Conservation (phyloP, 2,797 vertebrate genomes). For the Emydoidea blandingii region DNA sequence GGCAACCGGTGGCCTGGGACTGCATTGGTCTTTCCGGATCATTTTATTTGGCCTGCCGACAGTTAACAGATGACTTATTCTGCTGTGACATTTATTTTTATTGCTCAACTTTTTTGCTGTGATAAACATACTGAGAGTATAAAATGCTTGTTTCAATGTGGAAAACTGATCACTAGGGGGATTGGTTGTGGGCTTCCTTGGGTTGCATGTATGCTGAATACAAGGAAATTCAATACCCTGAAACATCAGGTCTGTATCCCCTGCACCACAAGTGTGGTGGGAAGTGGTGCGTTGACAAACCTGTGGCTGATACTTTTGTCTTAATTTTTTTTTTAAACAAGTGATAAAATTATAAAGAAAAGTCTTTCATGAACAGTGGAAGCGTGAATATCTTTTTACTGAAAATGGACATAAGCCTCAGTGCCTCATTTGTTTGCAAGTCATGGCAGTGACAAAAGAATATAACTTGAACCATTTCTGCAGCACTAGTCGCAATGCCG, state of each 20-base stretch:
- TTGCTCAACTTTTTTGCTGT: neutral
- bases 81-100: neutral
- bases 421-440: neutral
- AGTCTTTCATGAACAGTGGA: neutral
- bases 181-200: neutral
- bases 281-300: neutral
- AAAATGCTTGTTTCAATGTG: neutral
- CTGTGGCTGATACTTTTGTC: neutral
- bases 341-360: neutral
- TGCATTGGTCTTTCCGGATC: neutral
- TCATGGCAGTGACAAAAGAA: neutral
- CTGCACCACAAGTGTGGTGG: neutral
- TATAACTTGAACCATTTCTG: neutral
- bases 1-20: neutral
- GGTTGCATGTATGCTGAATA: neutral
- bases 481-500: neutral
- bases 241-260: neutral
- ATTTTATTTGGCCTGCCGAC: neutral
- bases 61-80: neutral
- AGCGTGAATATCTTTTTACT: neutral
- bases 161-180: neutral
- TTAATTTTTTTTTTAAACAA: neutral
- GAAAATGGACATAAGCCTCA: neutral
- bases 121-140: neutral
- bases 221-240: no score